phyloP scores from a whole-genome alignment of 2,113 vertebrate species.

The Lipophrys pholis region DNA sequence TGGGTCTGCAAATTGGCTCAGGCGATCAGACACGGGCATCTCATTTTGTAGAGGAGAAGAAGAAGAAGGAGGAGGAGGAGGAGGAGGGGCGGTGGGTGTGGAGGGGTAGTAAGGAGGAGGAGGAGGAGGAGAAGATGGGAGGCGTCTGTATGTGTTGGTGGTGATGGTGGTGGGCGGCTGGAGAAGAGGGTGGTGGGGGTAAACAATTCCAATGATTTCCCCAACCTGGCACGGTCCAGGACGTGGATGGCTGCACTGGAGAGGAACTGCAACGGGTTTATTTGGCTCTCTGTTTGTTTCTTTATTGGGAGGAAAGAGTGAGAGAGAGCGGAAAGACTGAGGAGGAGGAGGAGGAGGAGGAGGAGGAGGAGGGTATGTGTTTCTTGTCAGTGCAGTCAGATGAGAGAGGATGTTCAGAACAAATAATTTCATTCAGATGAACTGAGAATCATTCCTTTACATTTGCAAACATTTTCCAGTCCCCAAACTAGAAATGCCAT shows the following conservation, averaged over 20 bases:
- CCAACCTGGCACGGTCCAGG: conserved; percentile 80
- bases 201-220: conserved; percentile 82
- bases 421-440: conserved; percentile 74
- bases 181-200: conserved; percentile 24
- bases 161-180: conserved; percentile 1
- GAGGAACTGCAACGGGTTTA: conserved; percentile 76
- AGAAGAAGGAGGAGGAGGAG: conserved; percentile 27
- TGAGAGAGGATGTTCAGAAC: conserved; percentile 68
- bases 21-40: conserved; percentile 84
- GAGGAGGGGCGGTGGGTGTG: conserved; percentile 1
- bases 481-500: conserved; percentile 20
- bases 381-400: conserved; percentile 66
- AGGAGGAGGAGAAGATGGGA: conserved; percentile 53
- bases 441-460: conserved; percentile 61
- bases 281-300: conserved; percentile 78
- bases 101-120: neutral
- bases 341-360: conserved; percentile 15
- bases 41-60: conserved; percentile 83
- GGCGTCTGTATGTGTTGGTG: conserved; percentile 40
- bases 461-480: conserved; percentile 70
- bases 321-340: conserved; percentile 17
- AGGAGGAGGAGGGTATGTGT: conserved; percentile 51
- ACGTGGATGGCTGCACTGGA: conserved; percentile 82
- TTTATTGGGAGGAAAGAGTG: conserved; percentile 73
- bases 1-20: conserved; percentile 86